Conservation (phyloP, 2,113 vertebrate species). For the Scartelaos histophorus region DNA sequence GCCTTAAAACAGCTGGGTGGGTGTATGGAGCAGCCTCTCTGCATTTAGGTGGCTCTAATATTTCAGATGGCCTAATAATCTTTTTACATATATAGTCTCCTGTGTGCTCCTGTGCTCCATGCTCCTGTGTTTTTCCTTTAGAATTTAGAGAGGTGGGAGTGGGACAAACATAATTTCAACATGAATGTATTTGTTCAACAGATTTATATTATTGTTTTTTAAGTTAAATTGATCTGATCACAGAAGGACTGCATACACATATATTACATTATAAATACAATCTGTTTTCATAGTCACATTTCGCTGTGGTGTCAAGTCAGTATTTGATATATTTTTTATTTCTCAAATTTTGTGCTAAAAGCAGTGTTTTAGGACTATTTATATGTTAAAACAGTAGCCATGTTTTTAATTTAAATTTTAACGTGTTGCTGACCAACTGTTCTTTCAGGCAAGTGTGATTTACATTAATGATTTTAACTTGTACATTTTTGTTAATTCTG, state of each 20-base stretch:
- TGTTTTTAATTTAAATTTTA: neutral
- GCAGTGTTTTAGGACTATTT: neutral
- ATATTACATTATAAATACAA: too few relatives aligned
- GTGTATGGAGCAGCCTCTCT: constrained; percentile 48
- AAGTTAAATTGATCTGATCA: too few relatives aligned
- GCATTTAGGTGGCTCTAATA: constrained; percentile 52
- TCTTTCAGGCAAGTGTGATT: neutral
- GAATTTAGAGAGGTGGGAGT: constrained; percentile 11
- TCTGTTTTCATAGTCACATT: neutral
- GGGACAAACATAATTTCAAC: neutral
- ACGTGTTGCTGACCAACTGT: neutral
- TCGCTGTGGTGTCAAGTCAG: neutral
- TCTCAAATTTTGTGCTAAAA: neutral
- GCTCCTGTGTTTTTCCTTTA: neutral
- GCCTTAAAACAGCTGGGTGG: constrained; percentile 72
- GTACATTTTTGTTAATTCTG: constrained; percentile 4
- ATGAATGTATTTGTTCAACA: neutral
- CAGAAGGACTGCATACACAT: too few relatives aligned
- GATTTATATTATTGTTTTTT: too few relatives aligned
- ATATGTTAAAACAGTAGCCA: neutral
- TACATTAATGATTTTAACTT: neutral
- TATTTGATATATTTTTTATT: neutral
- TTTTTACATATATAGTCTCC: too few relatives aligned
- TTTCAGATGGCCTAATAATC: neutral
- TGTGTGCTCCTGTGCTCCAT: too few relatives aligned